Evolutionary conservation across 2,113 vertebrate genomes (phyloP), one percentile per base, ranked within the genome.

Genomic region (Stigmatopora argus): DNA sequence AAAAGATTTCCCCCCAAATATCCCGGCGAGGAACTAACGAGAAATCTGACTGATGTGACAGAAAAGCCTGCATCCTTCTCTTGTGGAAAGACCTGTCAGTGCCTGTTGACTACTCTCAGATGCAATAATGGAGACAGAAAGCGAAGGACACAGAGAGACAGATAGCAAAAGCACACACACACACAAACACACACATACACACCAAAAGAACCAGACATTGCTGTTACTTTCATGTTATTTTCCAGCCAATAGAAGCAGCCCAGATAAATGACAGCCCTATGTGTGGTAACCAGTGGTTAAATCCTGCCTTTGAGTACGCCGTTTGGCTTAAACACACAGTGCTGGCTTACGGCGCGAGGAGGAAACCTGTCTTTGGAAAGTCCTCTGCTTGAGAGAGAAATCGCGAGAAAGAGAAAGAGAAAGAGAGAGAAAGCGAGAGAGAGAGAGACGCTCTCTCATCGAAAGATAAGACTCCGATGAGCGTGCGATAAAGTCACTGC

Each of bases 331-430:
- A 74, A 74, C 17, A 44, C 59, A 44, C 44, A 9, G 48, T 64
- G 23, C 75, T 8, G 77, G 79, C 72, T 78, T 82, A 71, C 76
- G 85, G 71, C 55, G 76, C 75, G 73, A 78, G 51, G 76, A 69
- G 75, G 83, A 73, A 81, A 74, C 67, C 83, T 87, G 89, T 84
- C 89, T 91, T 89, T 88, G 87, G 77, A 90, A 91, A 90, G 87
- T 88, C 90, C 87, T 90, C 84, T 90, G 87, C 80, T 85, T 88
- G 84, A 87, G 38, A 41, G 38, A 41, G 38, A 7, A 31, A 31
- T 31, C 2, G 26, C 26, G 26, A 31, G 3, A 2, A 31, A 31
- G 26, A 31, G 26, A 31, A 31, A 31, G 38, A 41, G 38, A 41
- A 4, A 7, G 83, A 86, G 77, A 84, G 81, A 85, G 83, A 80